phyloP scores from a whole-genome alignment of 53 echinoderm and acorn worm genomes.

The Henricia sp. region DNA sequence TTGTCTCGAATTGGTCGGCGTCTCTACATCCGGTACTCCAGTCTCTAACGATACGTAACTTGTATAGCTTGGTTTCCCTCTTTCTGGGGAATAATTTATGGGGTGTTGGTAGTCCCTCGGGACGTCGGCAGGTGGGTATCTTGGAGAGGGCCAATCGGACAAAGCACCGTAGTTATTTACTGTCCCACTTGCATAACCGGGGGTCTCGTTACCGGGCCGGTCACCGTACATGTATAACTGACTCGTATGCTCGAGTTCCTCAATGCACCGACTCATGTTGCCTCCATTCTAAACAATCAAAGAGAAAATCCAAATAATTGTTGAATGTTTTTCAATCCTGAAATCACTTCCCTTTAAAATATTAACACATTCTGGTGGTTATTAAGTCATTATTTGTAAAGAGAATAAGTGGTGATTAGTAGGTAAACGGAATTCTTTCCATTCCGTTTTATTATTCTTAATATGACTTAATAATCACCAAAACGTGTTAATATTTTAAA shows the following conservation, averaged over 20 bases:
- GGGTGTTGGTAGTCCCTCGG: not conserved
- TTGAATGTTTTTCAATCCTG: too few relatives aligned
- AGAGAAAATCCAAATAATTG: not conserved
- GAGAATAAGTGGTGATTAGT: too few relatives aligned
- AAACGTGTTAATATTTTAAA: too few relatives aligned
- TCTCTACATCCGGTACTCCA: not conserved
- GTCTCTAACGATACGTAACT: conserved; percentile 38
- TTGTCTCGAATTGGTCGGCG: not conserved
- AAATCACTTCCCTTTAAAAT: too few relatives aligned
- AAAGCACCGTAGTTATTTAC: not conserved
- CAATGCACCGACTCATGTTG: conserved; percentile 37
- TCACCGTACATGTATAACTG: conserved; percentile 49
- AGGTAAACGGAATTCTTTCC: too few relatives aligned
- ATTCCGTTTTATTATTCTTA: too few relatives aligned
- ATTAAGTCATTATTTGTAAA: too few relatives aligned
- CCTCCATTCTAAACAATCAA: conserved; percentile 14
- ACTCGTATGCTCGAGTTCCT: conserved; percentile 45
- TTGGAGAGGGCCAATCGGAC: not conserved
- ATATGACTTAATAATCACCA: too few relatives aligned
- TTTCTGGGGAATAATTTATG: too few relatives aligned
- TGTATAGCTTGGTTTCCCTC: conserved; percentile 15
- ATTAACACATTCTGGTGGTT: too few relatives aligned
- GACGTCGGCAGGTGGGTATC: conserved; percentile 17
- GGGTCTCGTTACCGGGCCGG: not conserved
- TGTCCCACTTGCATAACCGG: not conserved